These are phyloP conservation scores for Rhynchopsitta pachyrhyncha DNA, from an alignment of 2,113 vertebrate species.

Conservation along the genomic window DNA sequence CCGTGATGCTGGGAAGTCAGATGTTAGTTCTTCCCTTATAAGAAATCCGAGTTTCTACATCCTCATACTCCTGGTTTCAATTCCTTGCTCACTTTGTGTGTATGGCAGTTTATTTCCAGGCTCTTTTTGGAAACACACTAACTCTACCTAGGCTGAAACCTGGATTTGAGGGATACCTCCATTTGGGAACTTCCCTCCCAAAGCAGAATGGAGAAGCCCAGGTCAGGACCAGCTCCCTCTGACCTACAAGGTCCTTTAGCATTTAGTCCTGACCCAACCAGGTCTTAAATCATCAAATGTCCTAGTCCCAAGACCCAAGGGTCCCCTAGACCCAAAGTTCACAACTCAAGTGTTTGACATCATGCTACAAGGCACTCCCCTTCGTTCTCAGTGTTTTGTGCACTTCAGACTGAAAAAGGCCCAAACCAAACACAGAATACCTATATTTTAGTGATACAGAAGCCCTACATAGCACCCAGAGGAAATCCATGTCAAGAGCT, in stretches of 20 bases:
- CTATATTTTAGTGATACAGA: background rate
- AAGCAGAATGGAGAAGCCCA: background rate
- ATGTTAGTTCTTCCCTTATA: background rate
- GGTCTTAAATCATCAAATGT: background rate
- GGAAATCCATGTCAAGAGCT: background rate
- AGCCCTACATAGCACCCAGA: background rate
- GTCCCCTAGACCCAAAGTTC: background rate
- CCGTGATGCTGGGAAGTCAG: background rate
- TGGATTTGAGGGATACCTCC: background rate
- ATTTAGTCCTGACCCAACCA: background rate
- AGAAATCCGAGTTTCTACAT: background rate
- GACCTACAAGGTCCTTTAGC: background rate
- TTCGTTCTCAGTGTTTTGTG: background rate
- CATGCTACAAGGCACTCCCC: background rate
- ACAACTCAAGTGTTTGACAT: background rate
- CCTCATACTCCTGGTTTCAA: background rate
- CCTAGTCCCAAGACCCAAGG: background rate
- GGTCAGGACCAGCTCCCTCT: background rate
- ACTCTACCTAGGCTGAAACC: background rate
- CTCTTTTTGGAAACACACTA: background rate
- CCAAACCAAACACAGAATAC: background rate
- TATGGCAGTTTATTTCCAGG: background rate
- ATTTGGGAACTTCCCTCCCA: background rate
- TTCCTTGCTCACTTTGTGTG: background rate
- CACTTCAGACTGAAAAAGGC: background rate